Base-by-base conservation (phyloP, 2,113 vertebrate genomes). In the Pangasianodon gigas region DNA sequence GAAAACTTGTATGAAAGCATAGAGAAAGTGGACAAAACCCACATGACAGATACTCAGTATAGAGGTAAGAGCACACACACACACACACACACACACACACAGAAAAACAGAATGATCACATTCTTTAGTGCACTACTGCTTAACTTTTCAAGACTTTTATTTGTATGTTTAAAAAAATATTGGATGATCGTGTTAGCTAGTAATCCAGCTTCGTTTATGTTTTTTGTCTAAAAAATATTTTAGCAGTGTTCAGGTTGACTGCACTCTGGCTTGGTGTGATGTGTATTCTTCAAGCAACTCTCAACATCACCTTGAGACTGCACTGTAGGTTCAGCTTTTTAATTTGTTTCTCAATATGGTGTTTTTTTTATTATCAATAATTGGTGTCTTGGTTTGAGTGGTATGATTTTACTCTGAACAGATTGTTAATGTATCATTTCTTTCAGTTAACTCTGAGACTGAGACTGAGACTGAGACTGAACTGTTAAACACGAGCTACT, bases 261-360 rank as follows among this genome's bases (percentile, higher is more conserved):
- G 80, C 10, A 54, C 48, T 82, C 48, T 82, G 48, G 56, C 48
- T 82, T 82, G 80, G 80, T 29, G 51, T 51, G 80, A 82, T 82
- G 26, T 82, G 80, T 82, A 82, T 82, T 80, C 77, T 80, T 82
- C 80, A 82, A 54, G 80, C 80, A 16, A 52, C 80, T 32, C 80
- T 82, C 14, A 82, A 82, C 48, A 82, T 82, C 26, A 19, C 51
- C 13, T 51, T 82, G 48, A 82, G 80, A 82, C 80, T 82, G 16
- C 14, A 82, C 80, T 82, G 80, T 82, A 82, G 3, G 80, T 82
- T n/a, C 26, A 26, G 21, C 10, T 26, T 29, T 29, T 21, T 26
- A 19, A 18, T 37, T 41, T 16, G 48, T 56, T 56, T 56, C 46
- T 46, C 46, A 56, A 56, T 18, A 56, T 56, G 54, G 54, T 56